These are phyloP conservation scores for Metaphire vulgaris DNA, from an alignment of 1,140 invertebrate genomes.

Conservation along the genomic window DNA sequence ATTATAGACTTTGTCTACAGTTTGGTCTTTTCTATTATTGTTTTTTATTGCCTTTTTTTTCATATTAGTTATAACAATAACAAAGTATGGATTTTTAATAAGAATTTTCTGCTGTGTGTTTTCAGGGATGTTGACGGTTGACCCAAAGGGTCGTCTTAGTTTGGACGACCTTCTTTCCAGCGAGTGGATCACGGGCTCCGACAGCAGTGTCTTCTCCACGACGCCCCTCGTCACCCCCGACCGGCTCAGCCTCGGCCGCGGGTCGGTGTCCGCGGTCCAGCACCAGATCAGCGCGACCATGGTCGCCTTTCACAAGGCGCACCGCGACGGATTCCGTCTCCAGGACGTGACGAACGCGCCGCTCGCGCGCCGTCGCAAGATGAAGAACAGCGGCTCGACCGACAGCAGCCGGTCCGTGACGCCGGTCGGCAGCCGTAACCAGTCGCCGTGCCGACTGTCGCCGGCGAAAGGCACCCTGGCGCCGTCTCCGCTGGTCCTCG, in stretches of 20 bases:
- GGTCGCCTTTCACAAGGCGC: slow-evolving; percentile 63
- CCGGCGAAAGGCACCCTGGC: not conserved
- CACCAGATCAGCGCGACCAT: slow-evolving; percentile 58
- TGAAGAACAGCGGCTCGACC: slow-evolving; percentile 52
- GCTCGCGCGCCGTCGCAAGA: slow-evolving; percentile 63
- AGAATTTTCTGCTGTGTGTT: no score
- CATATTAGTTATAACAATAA: no score
- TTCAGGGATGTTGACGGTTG: slow-evolving; percentile 66
- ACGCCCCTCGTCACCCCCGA: slow-evolving; percentile 60
- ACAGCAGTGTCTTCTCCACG: slow-evolving; percentile 42
- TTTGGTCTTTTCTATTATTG: no score
- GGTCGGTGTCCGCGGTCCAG: slow-evolving; percentile 35
- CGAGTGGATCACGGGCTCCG: slow-evolving; percentile 59
- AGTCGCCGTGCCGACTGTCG: not conserved
- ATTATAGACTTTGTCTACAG: no score
- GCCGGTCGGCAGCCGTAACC: not conserved
- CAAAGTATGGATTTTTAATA: no score
- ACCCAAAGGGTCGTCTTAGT: slow-evolving; percentile 65
- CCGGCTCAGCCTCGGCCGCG: slow-evolving; percentile 45
- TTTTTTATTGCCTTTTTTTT: no score
- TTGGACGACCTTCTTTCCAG: slow-evolving; percentile 62
- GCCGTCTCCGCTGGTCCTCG: not conserved
- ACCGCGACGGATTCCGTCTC: slow-evolving; percentile 65
- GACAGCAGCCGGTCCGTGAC: not conserved
- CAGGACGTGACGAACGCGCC: slow-evolving; percentile 64